phyloP scores from a whole-genome alignment of 2,888 invertebrate genomes.

The Pycnomerus fuliginosus region DNA sequence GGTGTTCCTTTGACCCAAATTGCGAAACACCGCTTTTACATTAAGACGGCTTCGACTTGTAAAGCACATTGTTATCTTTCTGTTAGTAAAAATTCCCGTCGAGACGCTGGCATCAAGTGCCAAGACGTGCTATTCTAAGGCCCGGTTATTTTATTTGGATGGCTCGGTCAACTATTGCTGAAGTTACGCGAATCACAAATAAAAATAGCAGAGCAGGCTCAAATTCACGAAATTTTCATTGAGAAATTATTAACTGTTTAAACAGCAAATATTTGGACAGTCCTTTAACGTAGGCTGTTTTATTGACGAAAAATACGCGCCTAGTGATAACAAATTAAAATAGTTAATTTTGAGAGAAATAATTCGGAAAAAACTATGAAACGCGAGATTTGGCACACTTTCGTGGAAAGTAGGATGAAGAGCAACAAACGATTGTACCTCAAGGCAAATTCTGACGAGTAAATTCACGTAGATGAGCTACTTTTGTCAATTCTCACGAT shows the following conservation, averaged over 20 bases:
- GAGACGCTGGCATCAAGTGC: slow-evolving; percentile 28
- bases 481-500: slow-evolving; percentile 13
- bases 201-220: slow-evolving; percentile 34
- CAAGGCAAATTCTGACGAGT: slow-evolving; percentile 23
- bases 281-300: background rate
- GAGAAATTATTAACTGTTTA: slow-evolving; percentile 10
- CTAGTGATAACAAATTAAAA: background rate
- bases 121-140: slow-evolving; percentile 43
- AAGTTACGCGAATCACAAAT: slow-evolving; percentile 30
- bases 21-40: too few relatives aligned
- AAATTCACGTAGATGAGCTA: slow-evolving; percentile 25
- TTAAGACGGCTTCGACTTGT: too few relatives aligned
- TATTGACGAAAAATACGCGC: slow-evolving; percentile 2
- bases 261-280: slow-evolving; percentile 19
- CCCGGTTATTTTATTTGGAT: slow-evolving; percentile 39
- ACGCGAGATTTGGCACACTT: slow-evolving; percentile 37
- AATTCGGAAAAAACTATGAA: background rate
- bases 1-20: too few relatives aligned
- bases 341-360: background rate
- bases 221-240: slow-evolving; percentile 24
- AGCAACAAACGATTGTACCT: slow-evolving; percentile 25
- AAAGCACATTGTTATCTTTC: too few relatives aligned
- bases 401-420: slow-evolving; percentile 40
- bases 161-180: slow-evolving; percentile 28
- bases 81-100: slow-evolving; percentile 20